Conservation (phyloP, 92 coral and sea anemone species). For the Metridium senile region DNA sequence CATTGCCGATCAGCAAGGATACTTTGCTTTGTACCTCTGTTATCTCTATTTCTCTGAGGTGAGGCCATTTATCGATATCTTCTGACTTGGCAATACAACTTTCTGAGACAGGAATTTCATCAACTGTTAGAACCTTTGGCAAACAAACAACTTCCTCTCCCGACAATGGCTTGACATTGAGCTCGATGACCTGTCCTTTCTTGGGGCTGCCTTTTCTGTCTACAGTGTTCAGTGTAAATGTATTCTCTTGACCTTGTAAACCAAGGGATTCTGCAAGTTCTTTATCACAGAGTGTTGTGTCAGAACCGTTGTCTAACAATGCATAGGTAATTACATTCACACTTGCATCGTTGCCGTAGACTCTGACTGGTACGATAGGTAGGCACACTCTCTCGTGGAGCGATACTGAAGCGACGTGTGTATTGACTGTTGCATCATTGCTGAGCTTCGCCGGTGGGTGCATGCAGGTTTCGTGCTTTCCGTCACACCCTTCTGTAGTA, state of each 20-base stretch:
- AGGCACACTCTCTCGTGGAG: slow-evolving; percentile 17
- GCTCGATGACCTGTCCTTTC: background rate
- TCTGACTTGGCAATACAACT: slow-evolving; percentile 9
- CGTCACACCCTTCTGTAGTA: slow-evolving; percentile 41
- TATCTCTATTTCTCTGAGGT: slow-evolving; percentile 24
- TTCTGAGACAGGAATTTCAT: slow-evolving; percentile 17
- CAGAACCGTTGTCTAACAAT: slow-evolving; percentile 43
- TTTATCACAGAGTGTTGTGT: slow-evolving; percentile 33
- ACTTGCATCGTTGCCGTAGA: slow-evolving; percentile 12
- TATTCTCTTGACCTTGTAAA: slow-evolving; percentile 18
- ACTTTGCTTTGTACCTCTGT: slow-evolving; percentile 26
- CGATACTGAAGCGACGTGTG: background rate
- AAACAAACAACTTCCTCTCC: slow-evolving; percentile 12
- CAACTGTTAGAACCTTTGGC: slow-evolving; percentile 42
- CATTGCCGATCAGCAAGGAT: slow-evolving; percentile 35
- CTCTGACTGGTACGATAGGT: slow-evolving; percentile 45
- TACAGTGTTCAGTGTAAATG: slow-evolving; percentile 26
- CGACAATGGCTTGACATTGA: slow-evolving; percentile 13
- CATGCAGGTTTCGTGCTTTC: slow-evolving; percentile 35
- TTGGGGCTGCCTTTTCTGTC: slow-evolving; percentile 9
- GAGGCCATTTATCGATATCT: slow-evolving; percentile 41
- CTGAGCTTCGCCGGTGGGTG: slow-evolving; percentile 19
- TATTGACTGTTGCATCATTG: background rate
- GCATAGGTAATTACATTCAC: slow-evolving; percentile 36
- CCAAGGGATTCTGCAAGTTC: slow-evolving; percentile 14